Evolutionary conservation across 2,797 vertebrate genomes (phyloP).

Genomic region (Natrix natrix): DNA sequence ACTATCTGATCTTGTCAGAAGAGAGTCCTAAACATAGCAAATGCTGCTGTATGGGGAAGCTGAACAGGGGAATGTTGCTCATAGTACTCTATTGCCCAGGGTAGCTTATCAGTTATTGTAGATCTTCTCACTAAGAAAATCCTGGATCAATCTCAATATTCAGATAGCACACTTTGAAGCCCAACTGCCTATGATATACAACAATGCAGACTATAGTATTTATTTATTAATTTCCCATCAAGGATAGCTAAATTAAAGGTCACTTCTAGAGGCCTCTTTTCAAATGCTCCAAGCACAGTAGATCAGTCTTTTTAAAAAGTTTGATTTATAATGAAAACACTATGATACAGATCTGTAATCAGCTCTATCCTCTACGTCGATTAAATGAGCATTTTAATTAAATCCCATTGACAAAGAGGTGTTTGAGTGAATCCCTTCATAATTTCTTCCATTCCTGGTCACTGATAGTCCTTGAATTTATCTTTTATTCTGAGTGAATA

Average conservation of each 20-base stretch:
- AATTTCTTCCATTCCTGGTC: neutral
- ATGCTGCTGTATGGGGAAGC: neutral
- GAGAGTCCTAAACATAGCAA: neutral
- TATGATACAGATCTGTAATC: neutral
- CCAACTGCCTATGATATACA: neutral
- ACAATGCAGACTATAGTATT: neutral
- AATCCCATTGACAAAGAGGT: neutral
- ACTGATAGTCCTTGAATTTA: neutral
- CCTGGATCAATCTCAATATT: neutral
- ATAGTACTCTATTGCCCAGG: neutral
- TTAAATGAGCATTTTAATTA: neutral
- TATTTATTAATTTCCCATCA: neutral
- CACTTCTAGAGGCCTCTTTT: neutral
- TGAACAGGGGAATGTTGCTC: neutral
- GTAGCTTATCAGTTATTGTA: neutral
- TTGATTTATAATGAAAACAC: neutral
- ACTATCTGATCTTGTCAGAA: neutral
- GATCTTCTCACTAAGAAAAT: neutral
- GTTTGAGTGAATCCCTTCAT: neutral
- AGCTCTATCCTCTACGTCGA: conserved; percentile 1
- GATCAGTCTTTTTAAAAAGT: neutral
- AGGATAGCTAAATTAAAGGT: neutral
- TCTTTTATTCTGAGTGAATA: neutral
- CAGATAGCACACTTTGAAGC: neutral
- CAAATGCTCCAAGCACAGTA: neutral